phyloP scores from a whole-genome alignment of 2,888 invertebrate species.

The Strigamia transsilvanica region DNA sequence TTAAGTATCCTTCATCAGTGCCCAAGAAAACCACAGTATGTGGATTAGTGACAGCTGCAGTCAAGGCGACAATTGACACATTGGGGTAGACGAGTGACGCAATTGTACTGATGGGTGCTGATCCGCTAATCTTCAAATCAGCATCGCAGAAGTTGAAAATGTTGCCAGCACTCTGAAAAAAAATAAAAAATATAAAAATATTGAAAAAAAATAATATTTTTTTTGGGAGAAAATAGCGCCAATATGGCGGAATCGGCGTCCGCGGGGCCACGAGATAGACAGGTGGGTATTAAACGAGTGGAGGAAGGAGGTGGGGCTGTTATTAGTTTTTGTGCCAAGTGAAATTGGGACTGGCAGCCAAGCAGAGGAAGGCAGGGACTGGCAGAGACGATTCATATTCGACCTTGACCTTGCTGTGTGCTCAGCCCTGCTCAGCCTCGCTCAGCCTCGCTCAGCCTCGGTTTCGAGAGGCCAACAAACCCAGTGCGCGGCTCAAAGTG shows the following conservation, averaged over 20 bases:
- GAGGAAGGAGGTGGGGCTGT: conserved; percentile 42
- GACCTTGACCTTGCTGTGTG: conserved; percentile 38
- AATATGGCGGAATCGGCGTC: background rate
- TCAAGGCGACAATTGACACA: conserved; percentile 82
- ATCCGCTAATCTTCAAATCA: conserved; percentile 89
- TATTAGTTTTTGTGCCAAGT: conserved; percentile 44
- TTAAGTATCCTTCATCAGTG: conserved; percentile 82
- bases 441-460: background rate
- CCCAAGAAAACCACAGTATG: conserved; percentile 96
- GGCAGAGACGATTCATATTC: conserved; percentile 16
- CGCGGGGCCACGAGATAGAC: conserved; percentile 24
- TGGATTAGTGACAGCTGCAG: conserved; percentile 85
- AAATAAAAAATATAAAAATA: conserved; percentile 55
- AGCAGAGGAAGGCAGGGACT: no score
- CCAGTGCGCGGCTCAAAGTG: background rate
- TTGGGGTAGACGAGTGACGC: conserved; percentile 81
- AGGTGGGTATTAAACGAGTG: conserved; percentile 39
- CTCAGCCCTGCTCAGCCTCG: background rate
- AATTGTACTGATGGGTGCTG: conserved; percentile 80
- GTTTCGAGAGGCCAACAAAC: conserved; percentile 14
- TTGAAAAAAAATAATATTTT: background rate
- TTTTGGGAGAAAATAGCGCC: background rate
- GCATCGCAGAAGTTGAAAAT: conserved; percentile 92
- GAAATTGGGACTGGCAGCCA: conserved; percentile 50
- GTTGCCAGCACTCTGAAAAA: conserved; percentile 78